Evolutionary conservation across 2,113 vertebrate species (phyloP).

Genomic region (Lethenteron reissneri): DNA sequence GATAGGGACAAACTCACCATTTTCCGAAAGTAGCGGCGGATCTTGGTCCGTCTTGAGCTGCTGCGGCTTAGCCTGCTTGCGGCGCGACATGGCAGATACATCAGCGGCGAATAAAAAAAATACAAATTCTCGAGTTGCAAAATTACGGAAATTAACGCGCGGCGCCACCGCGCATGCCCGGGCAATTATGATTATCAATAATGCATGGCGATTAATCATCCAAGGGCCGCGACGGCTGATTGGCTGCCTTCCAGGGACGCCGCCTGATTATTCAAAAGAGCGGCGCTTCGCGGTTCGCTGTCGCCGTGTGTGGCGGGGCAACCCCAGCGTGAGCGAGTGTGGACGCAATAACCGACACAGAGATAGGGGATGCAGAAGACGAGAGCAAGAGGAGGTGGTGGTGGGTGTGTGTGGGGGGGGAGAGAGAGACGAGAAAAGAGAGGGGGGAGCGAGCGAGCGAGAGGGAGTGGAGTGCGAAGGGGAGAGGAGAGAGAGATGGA

Average conservation of each 20-base stretch:
- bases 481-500: too few species aligned
- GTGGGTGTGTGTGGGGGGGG: too few species aligned
- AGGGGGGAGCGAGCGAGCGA: too few species aligned
- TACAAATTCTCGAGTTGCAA: conserved; percentile 27
- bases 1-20: conserved; percentile 37
- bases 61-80: conserved; percentile 98
- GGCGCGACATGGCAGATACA: conserved; percentile 94
- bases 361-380: too few species aligned
- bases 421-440: too few species aligned
- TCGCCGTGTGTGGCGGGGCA: too few species aligned
- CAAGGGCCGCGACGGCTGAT: conserved; percentile 23
- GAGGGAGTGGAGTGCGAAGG: too few species aligned
- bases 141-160: conserved; percentile 29
- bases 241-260: conserved; percentile 12
- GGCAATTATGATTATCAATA: conserved; percentile 84
- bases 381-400: too few species aligned
- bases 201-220: conserved; percentile 67
- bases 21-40: conserved; percentile 51
- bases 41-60: conserved; percentile 87
- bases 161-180: conserved; percentile 10
- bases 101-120: conserved; percentile 42
- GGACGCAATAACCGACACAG: too few species aligned
- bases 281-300: background rate
- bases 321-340: too few species aligned
- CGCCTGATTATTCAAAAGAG: conserved; percentile 10